Evolutionary conservation across 1,140 invertebrate genomes (phyloP).

Genomic region (Nautilus pompilius): DNA sequence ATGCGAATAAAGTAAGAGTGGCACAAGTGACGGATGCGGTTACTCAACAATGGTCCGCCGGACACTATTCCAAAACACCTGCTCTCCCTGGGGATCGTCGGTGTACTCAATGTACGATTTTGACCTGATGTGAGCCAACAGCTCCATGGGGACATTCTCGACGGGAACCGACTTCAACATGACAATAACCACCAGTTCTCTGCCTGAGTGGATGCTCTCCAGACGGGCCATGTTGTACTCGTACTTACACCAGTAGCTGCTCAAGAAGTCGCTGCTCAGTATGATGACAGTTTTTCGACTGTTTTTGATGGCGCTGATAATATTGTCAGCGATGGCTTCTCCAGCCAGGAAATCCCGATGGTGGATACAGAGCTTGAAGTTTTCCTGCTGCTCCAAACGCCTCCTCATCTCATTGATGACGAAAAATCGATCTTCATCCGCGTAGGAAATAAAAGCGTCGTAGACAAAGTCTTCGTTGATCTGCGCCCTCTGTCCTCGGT

Average conservation of each 20-base stretch:
- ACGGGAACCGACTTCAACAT: conserved; percentile 17
- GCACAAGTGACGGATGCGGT: no score
- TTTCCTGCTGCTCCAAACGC: conserved; percentile 14
- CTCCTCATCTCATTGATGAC: conserved; percentile 12
- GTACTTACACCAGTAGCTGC: conserved; percentile 69
- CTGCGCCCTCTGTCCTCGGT: conserved; percentile 1
- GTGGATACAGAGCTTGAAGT: conserved; percentile 27
- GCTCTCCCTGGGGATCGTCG: conserved; percentile 8
- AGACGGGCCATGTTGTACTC: conserved; percentile 59
- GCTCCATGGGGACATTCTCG: conserved; percentile 16
- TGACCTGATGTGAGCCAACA: no score
- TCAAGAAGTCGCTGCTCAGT: conserved; percentile 63
- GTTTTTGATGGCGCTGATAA: conserved; percentile 61
- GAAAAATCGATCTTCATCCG: conserved; percentile 16
- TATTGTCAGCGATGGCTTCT: conserved; percentile 60
- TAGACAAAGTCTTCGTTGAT: conserved; percentile 8
- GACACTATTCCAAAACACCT: conserved; percentile 26
- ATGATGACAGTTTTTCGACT: conserved; percentile 64
- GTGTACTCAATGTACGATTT: conserved; percentile 28
- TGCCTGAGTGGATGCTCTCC: conserved; percentile 27
- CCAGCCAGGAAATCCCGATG: conserved; percentile 36
- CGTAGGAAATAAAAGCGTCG: conserved; percentile 33
- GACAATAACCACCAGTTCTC: conserved; percentile 26
- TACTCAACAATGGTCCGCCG: no score
- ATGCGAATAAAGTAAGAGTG: no score